These are phyloP conservation scores for Recurvirostra avosetta DNA, from an alignment of 2,113 vertebrate genomes.

Conservation along the genomic window DNA sequence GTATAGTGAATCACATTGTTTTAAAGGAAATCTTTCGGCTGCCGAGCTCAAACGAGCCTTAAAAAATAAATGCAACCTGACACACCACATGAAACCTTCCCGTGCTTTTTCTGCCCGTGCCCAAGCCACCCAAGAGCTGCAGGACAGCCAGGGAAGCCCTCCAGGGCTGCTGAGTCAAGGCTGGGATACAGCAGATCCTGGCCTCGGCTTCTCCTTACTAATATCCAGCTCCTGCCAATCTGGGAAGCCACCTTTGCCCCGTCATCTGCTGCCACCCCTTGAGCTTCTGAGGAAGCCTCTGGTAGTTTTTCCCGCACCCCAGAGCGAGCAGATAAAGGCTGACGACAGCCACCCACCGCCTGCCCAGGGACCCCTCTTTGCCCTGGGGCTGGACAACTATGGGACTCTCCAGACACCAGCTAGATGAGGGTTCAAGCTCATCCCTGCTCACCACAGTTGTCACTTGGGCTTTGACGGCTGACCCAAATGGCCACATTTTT, in stretches of 20 bases:
- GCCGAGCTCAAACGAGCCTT: not conserved
- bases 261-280: not conserved
- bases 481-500: not conserved
- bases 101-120: accelerated
- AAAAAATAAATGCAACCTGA: not conserved
- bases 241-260: not conserved
- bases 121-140: not conserved
- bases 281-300: not conserved
- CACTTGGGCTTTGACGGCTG: accelerated
- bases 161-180: not conserved
- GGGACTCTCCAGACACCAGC: not conserved
- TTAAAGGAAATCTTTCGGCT: not conserved
- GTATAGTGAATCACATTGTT: not conserved
- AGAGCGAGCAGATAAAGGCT: not conserved
- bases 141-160: not conserved
- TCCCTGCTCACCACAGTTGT: not conserved
- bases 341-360: not conserved
- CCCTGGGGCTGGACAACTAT: not conserved
- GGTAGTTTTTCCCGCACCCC: accelerated
- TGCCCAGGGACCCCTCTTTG: not conserved
- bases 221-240: not conserved
- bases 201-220: not conserved
- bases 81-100: not conserved
- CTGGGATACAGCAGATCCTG: not conserved
- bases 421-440: not conserved